Percentiles rank a stretch among this genome's conserved stretches.
phyloP scores from a whole-genome alignment of 2,888 invertebrate genomes.

The Pandemis cinnamomeana region DNA sequence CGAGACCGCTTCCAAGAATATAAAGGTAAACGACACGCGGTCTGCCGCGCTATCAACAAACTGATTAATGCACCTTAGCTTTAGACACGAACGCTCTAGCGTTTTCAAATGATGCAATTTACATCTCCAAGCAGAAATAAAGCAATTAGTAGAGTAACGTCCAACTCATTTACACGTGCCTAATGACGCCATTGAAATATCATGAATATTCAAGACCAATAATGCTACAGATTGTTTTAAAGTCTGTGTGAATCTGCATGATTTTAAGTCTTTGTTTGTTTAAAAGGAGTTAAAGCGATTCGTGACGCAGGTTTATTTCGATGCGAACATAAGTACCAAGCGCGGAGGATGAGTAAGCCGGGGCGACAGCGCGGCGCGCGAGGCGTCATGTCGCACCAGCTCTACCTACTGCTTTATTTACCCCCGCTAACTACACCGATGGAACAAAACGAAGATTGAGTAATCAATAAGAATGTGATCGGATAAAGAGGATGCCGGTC shows the following conservation, averaged over 20 bases:
- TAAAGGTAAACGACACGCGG: constrained; percentile 62
- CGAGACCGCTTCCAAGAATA: constrained; percentile 54
- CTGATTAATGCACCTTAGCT: constrained; percentile 20
- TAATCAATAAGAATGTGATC: constrained; percentile 62
- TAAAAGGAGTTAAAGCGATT: constrained; percentile 49
- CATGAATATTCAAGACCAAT: constrained; percentile 26
- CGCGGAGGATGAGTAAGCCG: constrained; percentile 37
- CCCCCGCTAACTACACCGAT: constrained; percentile 20
- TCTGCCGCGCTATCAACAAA: constrained; percentile 30
- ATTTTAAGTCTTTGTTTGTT: constrained; percentile 47
- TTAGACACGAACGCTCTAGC: constrained; percentile 11
- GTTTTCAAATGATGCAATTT: constrained; percentile 27
- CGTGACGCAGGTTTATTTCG: constrained; percentile 47
- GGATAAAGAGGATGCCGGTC: constrained; percentile 58
- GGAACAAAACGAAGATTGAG: constrained; percentile 48
- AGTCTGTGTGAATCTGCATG: constrained; percentile 19
- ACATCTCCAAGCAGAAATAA: constrained; percentile 25
- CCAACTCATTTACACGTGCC: background rate
- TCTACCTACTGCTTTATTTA: constrained; percentile 18
- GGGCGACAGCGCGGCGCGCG: constrained; percentile 11
- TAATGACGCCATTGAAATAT: constrained; percentile 23
- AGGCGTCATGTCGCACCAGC: background rate
- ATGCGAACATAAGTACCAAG: constrained; percentile 45
- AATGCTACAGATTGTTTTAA: constrained; percentile 16
- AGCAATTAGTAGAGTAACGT: constrained; percentile 18